Evolutionary conservation across 2,888 invertebrate species (phyloP).

Genomic region (Tholera decimalis): DNA sequence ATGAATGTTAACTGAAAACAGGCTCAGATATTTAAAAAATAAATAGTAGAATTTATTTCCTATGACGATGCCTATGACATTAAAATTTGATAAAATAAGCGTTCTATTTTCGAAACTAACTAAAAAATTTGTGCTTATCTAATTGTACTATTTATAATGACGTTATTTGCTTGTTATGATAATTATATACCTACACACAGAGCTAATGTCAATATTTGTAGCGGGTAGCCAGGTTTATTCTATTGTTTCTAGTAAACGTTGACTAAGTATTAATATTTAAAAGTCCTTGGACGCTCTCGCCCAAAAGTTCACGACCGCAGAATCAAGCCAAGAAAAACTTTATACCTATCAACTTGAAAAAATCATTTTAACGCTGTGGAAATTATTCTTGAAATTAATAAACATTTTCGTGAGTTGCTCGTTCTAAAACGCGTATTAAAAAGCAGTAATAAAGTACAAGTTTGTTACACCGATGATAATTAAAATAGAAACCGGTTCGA

Average conservation of each 20-base stretch:
- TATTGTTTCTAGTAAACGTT: slow-evolving; percentile 13
- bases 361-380: slow-evolving; percentile 6
- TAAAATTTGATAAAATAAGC: too few relatives aligned
- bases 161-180: slow-evolving; percentile 7
- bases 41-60: neutral
- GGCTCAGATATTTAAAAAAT: too few relatives aligned
- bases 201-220: neutral
- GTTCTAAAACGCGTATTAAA: slow-evolving; percentile 17
- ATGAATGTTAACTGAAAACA: too few relatives aligned
- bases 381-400: slow-evolving; percentile 9
- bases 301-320: slow-evolving; percentile 25
- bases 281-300: slow-evolving; percentile 33
- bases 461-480: slow-evolving; percentile 22
- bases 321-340: slow-evolving; percentile 24
- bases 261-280: slow-evolving; percentile 13
- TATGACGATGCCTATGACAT: too few relatives aligned
- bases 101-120: neutral
- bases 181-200: neutral
- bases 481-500: slow-evolving; percentile 28
- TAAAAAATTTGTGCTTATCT: slow-evolving; percentile 19
- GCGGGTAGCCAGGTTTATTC: neutral
- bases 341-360: slow-evolving; percentile 7
- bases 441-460: slow-evolving; percentile 2
- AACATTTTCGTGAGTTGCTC: slow-evolving; percentile 8
- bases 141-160: slow-evolving; percentile 22